phyloP scores from a whole-genome alignment of 2,113 vertebrate genomes.

The Prochilodus magdalenae region DNA sequence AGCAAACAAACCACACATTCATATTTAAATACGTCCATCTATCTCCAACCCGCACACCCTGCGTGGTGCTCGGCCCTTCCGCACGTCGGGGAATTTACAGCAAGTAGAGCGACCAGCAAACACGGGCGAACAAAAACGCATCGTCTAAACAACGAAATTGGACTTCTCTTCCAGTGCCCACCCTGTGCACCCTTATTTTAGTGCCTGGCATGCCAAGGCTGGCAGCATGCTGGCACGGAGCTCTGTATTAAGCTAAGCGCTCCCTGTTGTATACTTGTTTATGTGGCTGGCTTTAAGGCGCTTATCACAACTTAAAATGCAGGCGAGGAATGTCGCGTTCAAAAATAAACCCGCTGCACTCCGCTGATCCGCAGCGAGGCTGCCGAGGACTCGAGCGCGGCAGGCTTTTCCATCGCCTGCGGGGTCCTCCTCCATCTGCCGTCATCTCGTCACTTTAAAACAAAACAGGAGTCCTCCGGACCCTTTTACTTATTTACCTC shows the following conservation, averaged over 20 bases:
- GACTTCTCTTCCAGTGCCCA: neutral
- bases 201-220: neutral
- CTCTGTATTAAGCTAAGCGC: slow-evolving; percentile 11
- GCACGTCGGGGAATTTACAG: neutral
- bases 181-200: neutral
- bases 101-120: too few species aligned
- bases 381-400: neutral
- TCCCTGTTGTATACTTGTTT: neutral
- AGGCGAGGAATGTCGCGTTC: neutral
- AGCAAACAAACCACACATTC: neutral
- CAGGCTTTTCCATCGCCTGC: slow-evolving; percentile 43
- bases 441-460: slow-evolving; percentile 55
- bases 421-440: slow-evolving; percentile 63
- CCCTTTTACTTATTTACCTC: slow-evolving; percentile 57
- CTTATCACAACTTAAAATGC: neutral
- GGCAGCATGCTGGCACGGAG: slow-evolving; percentile 1
- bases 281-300: slow-evolving; percentile 11
- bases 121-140: neutral
- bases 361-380: neutral
- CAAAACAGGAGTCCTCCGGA: slow-evolving; percentile 53
- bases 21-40: neutral
- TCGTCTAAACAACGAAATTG: neutral
- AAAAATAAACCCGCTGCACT: neutral
- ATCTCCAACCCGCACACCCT: neutral
- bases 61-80: too few species aligned